These are phyloP conservation scores for Anarsia innoxiella DNA, from an alignment of 2,888 invertebrate species.

Conservation along the genomic window DNA sequence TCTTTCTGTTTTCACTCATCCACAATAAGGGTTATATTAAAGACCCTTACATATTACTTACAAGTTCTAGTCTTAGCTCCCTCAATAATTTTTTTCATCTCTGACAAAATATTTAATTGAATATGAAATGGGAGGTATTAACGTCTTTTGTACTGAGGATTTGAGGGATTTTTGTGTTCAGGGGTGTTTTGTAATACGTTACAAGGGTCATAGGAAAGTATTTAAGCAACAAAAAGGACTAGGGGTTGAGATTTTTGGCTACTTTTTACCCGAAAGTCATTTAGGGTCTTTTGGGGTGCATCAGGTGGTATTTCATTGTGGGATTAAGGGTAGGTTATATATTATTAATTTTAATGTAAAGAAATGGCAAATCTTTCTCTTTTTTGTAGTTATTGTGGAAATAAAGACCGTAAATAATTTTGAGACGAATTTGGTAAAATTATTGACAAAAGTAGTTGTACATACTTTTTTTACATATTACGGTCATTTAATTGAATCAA, in stretches of 20 bases:
- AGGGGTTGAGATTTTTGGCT: slow-evolving; percentile 1
- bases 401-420: too few species aligned
- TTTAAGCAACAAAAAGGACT: slow-evolving; percentile 52
- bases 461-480: too few species aligned
- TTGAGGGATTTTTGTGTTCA: slow-evolving; percentile 49
- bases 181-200: slow-evolving; percentile 51
- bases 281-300: background rate
- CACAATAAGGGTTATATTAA: too few species aligned
- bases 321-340: too few species aligned
- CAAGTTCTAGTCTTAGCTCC: slow-evolving; percentile 1
- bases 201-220: slow-evolving; percentile 61
- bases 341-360: too few species aligned
- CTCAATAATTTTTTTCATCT: slow-evolving; percentile 63
- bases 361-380: too few species aligned
- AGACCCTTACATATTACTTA: background rate
- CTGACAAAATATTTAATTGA: slow-evolving; percentile 80
- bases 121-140: slow-evolving; percentile 78
- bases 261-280: background rate
- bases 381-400: too few species aligned
- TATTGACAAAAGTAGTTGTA: too few species aligned
- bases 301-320: slow-evolving; percentile 4
- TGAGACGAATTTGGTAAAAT: too few species aligned
- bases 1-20: too few species aligned
- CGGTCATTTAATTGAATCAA: too few species aligned
- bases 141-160: slow-evolving; percentile 67